Conservation (phyloP, 1,140 invertebrate species). For the Drosophila athabasca region DNA sequence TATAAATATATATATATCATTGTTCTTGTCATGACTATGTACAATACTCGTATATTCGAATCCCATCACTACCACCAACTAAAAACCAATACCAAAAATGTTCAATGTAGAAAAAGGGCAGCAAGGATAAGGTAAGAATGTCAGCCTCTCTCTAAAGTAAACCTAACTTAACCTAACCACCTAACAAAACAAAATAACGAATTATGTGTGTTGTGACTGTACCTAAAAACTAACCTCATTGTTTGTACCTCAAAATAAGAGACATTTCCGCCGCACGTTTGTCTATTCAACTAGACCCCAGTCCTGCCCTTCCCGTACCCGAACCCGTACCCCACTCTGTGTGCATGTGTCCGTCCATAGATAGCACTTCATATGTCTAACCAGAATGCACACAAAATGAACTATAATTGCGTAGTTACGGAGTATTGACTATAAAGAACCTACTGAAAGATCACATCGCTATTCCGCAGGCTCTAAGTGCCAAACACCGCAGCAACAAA, state of each 20-base stretch:
- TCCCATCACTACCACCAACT: conserved; percentile 64
- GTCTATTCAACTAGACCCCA: conserved; percentile 38
- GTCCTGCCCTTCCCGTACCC: neutral
- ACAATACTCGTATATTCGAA: conserved; percentile 72
- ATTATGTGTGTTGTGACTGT: conserved; percentile 60
- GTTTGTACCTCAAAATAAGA: conserved; percentile 2
- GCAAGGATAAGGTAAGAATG: conserved; percentile 90
- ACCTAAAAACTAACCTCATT: conserved; percentile 28
- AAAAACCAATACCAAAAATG: conserved; percentile 66
- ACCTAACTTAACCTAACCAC: conserved; percentile 37
- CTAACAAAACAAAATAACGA: conserved; percentile 28
- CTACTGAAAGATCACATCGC: conserved; percentile 1
- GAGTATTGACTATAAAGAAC: neutral
- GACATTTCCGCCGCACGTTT: conserved; percentile 59
- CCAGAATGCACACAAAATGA: conserved; percentile 35
- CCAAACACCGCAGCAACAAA: conserved; percentile 85
- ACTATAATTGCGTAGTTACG: neutral
- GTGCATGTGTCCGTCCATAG: conserved; percentile 50
- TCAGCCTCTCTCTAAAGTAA: conserved; percentile 49
- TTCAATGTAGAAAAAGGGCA: conserved; percentile 90
- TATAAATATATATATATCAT: conserved; percentile 66
- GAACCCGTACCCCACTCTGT: conserved; percentile 9
- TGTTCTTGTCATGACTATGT: conserved; percentile 79
- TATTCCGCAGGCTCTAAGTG: conserved; percentile 86
- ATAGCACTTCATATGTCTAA: conserved; percentile 45